A percentile compares a stretch with the other conserved stretches of the same genome.
Conservation (phyloP, 2,797 vertebrate genomes). For the Okamejei kenojei region DNA sequence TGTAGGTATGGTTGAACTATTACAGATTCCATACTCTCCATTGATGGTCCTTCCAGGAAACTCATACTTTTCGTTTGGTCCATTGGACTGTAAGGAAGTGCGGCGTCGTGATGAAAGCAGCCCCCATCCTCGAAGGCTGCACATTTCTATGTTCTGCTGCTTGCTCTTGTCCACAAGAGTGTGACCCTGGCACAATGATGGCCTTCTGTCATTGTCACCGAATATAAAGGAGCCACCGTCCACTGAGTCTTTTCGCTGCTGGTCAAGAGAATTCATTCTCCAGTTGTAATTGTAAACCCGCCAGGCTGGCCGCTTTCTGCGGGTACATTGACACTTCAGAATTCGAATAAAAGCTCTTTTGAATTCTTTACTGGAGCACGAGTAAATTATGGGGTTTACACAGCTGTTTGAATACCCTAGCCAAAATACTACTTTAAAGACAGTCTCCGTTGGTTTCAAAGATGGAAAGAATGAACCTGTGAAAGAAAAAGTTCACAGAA, state of each 20-base stretch:
- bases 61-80: neutral
- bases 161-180: constrained; percentile 67
- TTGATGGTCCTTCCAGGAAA: constrained; percentile 8
- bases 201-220: constrained; percentile 80
- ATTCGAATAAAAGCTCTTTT: constrained; percentile 91
- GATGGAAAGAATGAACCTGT: constrained; percentile 80
- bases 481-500: constrained; percentile 39
- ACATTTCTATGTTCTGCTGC: constrained; percentile 61
- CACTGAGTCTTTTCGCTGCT: constrained; percentile 70
- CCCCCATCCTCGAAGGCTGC: constrained; percentile 60
- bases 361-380: constrained; percentile 94
- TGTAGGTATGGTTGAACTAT: neutral
- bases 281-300: constrained; percentile 78
- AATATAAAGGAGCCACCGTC: constrained; percentile 74
- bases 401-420: constrained; percentile 97
- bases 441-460: constrained; percentile 73
- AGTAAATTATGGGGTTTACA: constrained; percentile 95
- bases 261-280: constrained; percentile 68
- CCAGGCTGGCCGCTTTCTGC: constrained; percentile 67
- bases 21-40: neutral
- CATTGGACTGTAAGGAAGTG: constrained; percentile 48
- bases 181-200: constrained; percentile 76
- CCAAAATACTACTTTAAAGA: constrained; percentile 96
- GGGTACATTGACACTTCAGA: constrained; percentile 80
- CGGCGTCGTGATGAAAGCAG: constrained; percentile 56